Evolutionary conservation across 2,888 invertebrate species (phyloP), one percentile per base, ranked within the genome.

Genomic region (Periphyllus acericola): DNA sequence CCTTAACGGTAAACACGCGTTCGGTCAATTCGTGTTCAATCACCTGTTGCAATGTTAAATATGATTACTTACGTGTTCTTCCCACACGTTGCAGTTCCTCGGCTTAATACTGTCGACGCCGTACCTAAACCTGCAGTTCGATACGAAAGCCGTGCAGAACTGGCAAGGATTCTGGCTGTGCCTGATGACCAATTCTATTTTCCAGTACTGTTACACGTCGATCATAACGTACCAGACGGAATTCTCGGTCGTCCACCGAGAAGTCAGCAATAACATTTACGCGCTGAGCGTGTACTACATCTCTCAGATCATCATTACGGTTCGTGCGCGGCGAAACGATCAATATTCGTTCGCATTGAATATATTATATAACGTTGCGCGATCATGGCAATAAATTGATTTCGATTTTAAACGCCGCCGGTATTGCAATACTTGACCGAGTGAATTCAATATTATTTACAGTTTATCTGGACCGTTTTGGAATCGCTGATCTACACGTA

Each of bases 181-280:
- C 71, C 46, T 85, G 1, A n/a, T 46, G 3, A 85, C 76, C 9
- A 85, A 85, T 46, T 85, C 85, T 40, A 85, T 85, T 40, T 85
- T 85, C 34, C 85, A 85, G 34, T 85, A n/a, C 34, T 85, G 85
- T 71, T 85, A 85, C 34, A 68, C 78, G 3, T 85, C 85, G 2
- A 79, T 85, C 29, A 85, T 85, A 40, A 85, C 78, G 3, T 78
- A 85, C 11, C 85, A 85, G 34, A 9, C 21, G 0, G 85, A 85
- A 78, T 85, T 85, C 17, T 68, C 85, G 4, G 76, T 85, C 9
- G 68, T 85, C 9, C 85, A 85, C 1, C 85, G 85, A 21, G 85
- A 85, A 85, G 78, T 85, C 78, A 85, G 85, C 19, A 79, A 85
- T n/a, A 68, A 68, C 25, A 85, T 79, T 36, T 85, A 85, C n/a